phyloP scores from a whole-genome alignment of 2,888 invertebrate species.

The Caenorhabditis virilis region DNA sequence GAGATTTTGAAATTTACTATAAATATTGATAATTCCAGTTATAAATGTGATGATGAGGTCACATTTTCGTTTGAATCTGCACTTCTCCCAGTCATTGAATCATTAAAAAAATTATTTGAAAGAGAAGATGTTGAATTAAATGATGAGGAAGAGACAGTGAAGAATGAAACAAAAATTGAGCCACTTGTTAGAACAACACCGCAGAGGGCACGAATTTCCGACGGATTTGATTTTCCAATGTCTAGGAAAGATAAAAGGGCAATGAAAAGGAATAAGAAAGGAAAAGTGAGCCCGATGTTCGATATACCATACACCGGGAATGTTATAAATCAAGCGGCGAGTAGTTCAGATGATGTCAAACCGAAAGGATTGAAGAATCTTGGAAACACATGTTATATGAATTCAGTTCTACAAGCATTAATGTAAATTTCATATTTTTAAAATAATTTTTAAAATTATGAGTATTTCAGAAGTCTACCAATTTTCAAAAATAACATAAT shows the following conservation, averaged over 20 bases:
- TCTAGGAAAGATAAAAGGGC: neutral
- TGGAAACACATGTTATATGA: slow-evolving; percentile 86
- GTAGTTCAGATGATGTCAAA: neutral
- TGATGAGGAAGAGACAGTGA: neutral
- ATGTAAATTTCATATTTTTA: slow-evolving; percentile 69
- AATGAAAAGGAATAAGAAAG: slow-evolving; percentile 11
- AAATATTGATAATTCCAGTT: slow-evolving; percentile 73
- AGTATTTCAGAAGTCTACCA: slow-evolving; percentile 17
- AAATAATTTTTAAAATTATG: neutral
- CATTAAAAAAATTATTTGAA: slow-evolving; percentile 72
- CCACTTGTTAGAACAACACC: too few relatives aligned
- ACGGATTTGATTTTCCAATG: too few relatives aligned
- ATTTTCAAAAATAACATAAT: slow-evolving; percentile 15
- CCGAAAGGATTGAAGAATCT: slow-evolving; percentile 77
- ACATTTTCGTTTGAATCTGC: slow-evolving; percentile 56
- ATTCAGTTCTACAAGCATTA: slow-evolving; percentile 82
- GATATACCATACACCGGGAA: slow-evolving; percentile 12
- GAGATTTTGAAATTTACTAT: neutral
- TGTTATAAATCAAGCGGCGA: slow-evolving; percentile 1
- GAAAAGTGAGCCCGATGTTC: slow-evolving; percentile 33
- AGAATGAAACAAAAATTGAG: neutral
- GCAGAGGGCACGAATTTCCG: too few relatives aligned
- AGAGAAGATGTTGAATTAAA: slow-evolving; percentile 22
- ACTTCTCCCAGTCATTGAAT: slow-evolving; percentile 69
- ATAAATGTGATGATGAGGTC: slow-evolving; percentile 81